Conservation (phyloP, 1,140 invertebrate genomes). For the Palaemon carinicauda region DNA sequence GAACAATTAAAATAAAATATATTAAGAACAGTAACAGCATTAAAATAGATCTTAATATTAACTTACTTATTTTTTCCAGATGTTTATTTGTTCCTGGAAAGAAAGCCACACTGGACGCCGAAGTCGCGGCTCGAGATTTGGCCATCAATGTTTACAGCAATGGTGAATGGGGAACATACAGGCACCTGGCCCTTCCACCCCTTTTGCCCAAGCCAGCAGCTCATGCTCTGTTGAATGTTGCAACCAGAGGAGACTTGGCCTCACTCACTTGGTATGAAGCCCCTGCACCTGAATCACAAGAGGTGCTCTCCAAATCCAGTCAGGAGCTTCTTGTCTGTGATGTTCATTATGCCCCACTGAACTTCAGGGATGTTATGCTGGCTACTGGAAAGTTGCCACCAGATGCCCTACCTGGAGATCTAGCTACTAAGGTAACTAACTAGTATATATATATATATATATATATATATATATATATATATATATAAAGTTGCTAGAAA, state of each 20-base stretch:
- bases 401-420: slow-evolving; percentile 89
- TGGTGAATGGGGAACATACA: slow-evolving; percentile 83
- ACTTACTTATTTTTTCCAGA: slow-evolving; percentile 2
- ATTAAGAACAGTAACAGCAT: no score
- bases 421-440: slow-evolving; percentile 66
- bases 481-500: no score
- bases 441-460: no score
- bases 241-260: slow-evolving; percentile 88
- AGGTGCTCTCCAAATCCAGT: slow-evolving; percentile 65
- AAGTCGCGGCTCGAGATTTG: slow-evolving; percentile 78
- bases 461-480: no score
- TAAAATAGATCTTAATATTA: neutral
- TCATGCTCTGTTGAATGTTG: slow-evolving; percentile 92
- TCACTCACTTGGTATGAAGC: slow-evolving; percentile 94
- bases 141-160: slow-evolving; percentile 83
- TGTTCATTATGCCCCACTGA: slow-evolving; percentile 92
- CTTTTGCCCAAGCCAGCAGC: slow-evolving; percentile 71
- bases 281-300: slow-evolving; percentile 69
- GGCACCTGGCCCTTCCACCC: slow-evolving; percentile 74
- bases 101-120: neutral
- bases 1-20: no score
- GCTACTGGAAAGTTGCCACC: slow-evolving; percentile 94
- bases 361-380: slow-evolving; percentile 98
- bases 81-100: slow-evolving; percentile 35
- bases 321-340: slow-evolving; percentile 75